phyloP scores from a whole-genome alignment of 2,888 invertebrate genomes.

The Anthophora plumipes region DNA sequence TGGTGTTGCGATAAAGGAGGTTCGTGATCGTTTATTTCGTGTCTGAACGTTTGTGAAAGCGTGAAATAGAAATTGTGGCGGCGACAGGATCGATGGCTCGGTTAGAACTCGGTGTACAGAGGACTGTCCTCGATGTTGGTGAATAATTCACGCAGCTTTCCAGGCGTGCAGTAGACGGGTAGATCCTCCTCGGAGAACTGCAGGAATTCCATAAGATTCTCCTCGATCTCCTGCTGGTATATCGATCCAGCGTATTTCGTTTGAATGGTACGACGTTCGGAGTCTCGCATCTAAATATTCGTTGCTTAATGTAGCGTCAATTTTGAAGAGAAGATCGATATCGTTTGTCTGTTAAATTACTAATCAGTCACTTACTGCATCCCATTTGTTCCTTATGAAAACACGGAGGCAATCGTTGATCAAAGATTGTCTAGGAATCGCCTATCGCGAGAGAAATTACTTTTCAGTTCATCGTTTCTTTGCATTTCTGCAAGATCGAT shows the following conservation, averaged over 20 bases:
- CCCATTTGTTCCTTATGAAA: slow-evolving; percentile 64
- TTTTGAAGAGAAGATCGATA: background rate
- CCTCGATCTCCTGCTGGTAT: slow-evolving; percentile 72
- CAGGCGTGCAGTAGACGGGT: slow-evolving; percentile 74
- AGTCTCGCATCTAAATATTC: slow-evolving; percentile 64
- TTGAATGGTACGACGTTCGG: slow-evolving; percentile 64
- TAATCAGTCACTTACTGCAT: slow-evolving; percentile 61
- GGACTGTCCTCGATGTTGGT: slow-evolving; percentile 61
- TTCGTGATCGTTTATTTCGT: slow-evolving; percentile 30
- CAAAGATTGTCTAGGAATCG: slow-evolving; percentile 54
- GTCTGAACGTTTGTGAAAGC: slow-evolving; percentile 29
- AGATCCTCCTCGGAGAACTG: slow-evolving; percentile 70
- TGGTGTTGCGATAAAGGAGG: background rate
- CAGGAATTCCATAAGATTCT: slow-evolving; percentile 71
- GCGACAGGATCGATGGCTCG: background rate
- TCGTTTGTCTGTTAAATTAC: too few species aligned
- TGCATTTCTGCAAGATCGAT: too few species aligned
- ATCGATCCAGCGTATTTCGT: slow-evolving; percentile 67
- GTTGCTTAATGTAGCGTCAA: background rate
- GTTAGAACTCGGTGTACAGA: slow-evolving; percentile 45
- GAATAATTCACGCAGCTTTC: slow-evolving; percentile 63
- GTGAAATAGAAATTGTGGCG: slow-evolving; percentile 3
- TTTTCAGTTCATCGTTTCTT: background rate
- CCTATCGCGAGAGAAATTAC: slow-evolving; percentile 44
- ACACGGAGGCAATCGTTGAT: slow-evolving; percentile 62